These are phyloP conservation scores for Heteractis magnifica DNA, from an alignment of 92 coral and sea anemone species.

Conservation along the genomic window DNA sequence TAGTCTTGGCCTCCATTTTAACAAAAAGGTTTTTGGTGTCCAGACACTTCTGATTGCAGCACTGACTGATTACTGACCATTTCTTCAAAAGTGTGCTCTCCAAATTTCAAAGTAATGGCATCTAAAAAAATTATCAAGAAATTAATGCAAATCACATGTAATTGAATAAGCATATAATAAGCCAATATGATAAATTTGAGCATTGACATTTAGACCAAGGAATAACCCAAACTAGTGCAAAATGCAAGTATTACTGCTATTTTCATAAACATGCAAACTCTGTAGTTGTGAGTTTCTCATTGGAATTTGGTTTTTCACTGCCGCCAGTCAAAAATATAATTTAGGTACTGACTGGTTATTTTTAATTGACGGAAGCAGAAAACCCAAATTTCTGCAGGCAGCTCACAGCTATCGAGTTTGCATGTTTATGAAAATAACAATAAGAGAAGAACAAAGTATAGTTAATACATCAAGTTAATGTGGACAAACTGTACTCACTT, in stretches of 20 bases:
- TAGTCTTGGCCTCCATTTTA: conserved; percentile 1
- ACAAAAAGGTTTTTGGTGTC: not conserved
- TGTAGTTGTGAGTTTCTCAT: not conserved
- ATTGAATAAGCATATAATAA: not conserved
- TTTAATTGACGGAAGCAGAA: not conserved
- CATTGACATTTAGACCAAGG: not conserved
- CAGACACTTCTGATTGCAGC: conserved; percentile 6
- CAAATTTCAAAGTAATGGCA: not conserved
- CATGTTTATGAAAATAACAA: not conserved
- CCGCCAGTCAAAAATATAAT: not conserved
- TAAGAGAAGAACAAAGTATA: not conserved
- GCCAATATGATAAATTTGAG: not conserved
- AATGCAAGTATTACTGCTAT: not conserved
- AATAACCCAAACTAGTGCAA: not conserved
- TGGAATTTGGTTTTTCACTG: not conserved
- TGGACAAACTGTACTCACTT: conserved; percentile 2
- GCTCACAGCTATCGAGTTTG: not conserved
- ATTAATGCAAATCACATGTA: not conserved
- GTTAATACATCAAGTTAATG: not conserved
- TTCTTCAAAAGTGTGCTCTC: conserved; percentile 1
- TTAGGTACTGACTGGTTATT: not conserved
- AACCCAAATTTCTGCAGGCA: not conserved
- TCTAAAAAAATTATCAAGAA: not conserved
- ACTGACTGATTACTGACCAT: not conserved
- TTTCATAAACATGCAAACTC: not conserved